A percentile compares a stretch with the other conserved stretches of the same genome.
Evolutionary conservation across 2,797 vertebrate genomes (phyloP).

Genomic region (Carcharodon carcharias): DNA sequence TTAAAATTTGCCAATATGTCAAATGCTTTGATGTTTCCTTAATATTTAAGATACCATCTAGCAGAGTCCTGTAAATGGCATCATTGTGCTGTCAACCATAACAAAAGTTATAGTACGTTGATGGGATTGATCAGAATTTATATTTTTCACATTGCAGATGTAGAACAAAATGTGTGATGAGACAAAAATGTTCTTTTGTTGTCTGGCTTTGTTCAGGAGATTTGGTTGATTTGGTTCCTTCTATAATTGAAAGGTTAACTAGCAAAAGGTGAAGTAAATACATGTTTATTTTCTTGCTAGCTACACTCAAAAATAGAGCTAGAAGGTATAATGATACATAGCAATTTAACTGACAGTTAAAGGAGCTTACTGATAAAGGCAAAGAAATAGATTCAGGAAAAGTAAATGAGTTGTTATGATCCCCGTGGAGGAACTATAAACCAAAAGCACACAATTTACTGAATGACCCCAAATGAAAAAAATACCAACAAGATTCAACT

Average conservation of each 20-base stretch:
- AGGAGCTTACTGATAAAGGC: constrained; percentile 44
- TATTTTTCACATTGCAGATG: background rate
- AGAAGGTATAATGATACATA: constrained; percentile 45
- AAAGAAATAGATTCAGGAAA: constrained; percentile 42
- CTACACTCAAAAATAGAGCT: constrained; percentile 45
- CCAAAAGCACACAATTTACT: no score
- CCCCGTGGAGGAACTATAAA: no score
- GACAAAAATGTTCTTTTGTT: background rate
- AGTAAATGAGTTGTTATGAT: constrained; percentile 43
- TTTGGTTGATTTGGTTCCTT: constrained; percentile 37
- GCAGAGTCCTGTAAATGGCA: background rate
- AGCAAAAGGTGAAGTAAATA: constrained; percentile 33
- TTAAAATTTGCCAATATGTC: background rate
- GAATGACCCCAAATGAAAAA: no score
- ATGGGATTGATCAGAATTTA: background rate
- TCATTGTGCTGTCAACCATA: background rate
- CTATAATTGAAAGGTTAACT: constrained; percentile 38
- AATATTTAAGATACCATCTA: background rate
- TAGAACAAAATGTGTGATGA: background rate
- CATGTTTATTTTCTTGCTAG: constrained; percentile 44
- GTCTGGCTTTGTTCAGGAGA: background rate
- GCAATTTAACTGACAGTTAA: constrained; percentile 48
- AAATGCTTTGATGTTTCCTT: constrained; percentile 16
- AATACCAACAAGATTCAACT: no score
- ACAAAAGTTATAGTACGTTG: background rate